Conservation (phyloP, 2,888 invertebrate genomes). For the Ctena decussata region DNA sequence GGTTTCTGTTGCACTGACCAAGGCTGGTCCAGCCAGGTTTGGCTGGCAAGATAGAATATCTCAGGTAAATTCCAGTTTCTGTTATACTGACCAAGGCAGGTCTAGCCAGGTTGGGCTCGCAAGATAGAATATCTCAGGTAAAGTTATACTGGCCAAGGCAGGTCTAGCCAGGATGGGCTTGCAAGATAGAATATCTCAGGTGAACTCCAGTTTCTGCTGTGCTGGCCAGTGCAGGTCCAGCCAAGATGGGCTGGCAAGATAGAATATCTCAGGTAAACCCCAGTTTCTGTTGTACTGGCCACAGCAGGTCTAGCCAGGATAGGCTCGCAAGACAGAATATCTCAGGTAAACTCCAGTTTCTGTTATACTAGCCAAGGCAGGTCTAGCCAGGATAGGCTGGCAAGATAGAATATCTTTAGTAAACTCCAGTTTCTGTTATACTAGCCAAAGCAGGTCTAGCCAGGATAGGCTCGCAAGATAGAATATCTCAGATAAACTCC, state of each 20-base stretch:
- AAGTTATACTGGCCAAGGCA: constrained; percentile 94
- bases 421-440: constrained; percentile 87
- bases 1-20: constrained; percentile 95
- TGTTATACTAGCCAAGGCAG: constrained; percentile 95
- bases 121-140: neutral
- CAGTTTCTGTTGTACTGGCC: constrained; percentile 92
- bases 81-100: neutral
- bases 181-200: constrained; percentile 93
- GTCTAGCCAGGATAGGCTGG: constrained; percentile 96
- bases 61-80: constrained; percentile 90
- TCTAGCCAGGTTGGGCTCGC: neutral
- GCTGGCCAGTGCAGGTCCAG: constrained; percentile 95
- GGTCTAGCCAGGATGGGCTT: constrained; percentile 97
- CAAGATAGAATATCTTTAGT: constrained; percentile 93
- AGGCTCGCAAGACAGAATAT: constrained; percentile 94
- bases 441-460: constrained; percentile 95
- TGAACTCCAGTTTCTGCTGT: constrained; percentile 90
- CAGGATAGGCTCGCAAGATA: constrained; percentile 94
- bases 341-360: constrained; percentile 95
- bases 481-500: no score
- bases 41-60: constrained; percentile 94
- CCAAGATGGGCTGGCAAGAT: constrained; percentile 95
- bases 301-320: constrained; percentile 95
- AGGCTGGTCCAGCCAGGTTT: constrained; percentile 96
- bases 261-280: constrained; percentile 93